These are phyloP conservation scores for Bugula neritina DNA, from an alignment of 2,888 invertebrate species.

Conservation along the genomic window DNA sequence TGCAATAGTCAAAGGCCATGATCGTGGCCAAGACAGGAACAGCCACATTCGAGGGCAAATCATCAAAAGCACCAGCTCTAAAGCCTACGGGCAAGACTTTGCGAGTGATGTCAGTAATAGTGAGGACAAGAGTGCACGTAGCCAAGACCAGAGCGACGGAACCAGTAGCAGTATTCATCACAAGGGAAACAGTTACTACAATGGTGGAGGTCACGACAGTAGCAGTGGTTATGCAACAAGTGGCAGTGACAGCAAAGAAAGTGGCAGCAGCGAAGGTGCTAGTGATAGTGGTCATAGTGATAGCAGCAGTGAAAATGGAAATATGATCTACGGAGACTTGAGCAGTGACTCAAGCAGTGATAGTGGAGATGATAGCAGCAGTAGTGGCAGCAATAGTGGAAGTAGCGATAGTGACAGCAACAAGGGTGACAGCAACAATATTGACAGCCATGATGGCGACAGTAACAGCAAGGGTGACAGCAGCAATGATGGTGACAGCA, in stretches of 20 bases:
- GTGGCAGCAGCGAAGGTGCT: conserved; percentile 2
- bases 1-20: background rate
- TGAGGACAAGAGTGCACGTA: background rate
- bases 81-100: too few relatives aligned
- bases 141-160: background rate
- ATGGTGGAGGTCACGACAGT: background rate
- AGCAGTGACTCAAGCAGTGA: background rate
- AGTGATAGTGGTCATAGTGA: conserved; percentile 9
- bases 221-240: conserved; percentile 1
- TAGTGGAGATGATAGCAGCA: conserved; percentile 28
- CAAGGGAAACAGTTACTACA: background rate
- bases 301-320: background rate
- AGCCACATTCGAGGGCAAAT: background rate
- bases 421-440: conserved; percentile 29
- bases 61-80: background rate
- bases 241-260: background rate
- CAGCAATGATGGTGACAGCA: background rate
- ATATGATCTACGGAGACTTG: background rate
- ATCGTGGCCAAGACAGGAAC: background rate
- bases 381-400: conserved; percentile 34
- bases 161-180: background rate
- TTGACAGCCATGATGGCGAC: conserved; percentile 29
- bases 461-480: conserved; percentile 32
- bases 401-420: conserved; percentile 38
- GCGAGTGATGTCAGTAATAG: too few relatives aligned